phyloP scores from a whole-genome alignment of 2,797 vertebrate genomes.

The Channa striata region DNA sequence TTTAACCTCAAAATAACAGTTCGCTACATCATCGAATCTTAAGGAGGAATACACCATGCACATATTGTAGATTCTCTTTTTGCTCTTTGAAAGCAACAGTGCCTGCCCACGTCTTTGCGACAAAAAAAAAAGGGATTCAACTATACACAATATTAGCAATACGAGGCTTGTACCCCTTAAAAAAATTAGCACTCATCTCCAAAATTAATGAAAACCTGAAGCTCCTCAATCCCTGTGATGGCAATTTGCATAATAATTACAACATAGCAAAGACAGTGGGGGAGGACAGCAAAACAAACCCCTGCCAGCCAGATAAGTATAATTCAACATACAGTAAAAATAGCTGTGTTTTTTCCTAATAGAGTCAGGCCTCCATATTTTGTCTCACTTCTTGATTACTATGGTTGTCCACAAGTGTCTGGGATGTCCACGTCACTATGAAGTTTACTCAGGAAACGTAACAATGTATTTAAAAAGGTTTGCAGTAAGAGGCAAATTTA shows the following conservation, averaged over 20 bases:
- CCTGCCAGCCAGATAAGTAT: conserved; percentile 61
- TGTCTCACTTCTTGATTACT: conserved; percentile 29
- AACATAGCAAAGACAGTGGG: conserved; percentile 58
- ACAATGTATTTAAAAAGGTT: not conserved
- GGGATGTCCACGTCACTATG: not conserved
- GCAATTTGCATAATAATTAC: conserved; percentile 76
- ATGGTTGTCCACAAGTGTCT: conserved; percentile 25
- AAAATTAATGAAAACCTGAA: conserved; percentile 71
- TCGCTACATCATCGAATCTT: conserved; percentile 7
- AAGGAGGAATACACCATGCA: not conserved
- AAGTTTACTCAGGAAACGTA: conserved; percentile 5
- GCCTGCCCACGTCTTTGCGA: conserved; percentile 16
- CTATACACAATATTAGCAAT: conserved; percentile 24
- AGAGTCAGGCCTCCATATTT: conserved; percentile 31
- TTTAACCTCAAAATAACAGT: conserved; percentile 18
- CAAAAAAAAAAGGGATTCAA: conserved; percentile 26
- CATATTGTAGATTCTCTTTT: conserved; percentile 3
- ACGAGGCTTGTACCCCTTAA: conserved; percentile 28
- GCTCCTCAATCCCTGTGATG: conserved; percentile 54
- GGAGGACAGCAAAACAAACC: conserved; percentile 74
- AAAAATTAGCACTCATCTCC: conserved; percentile 63
- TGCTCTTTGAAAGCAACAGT: conserved; percentile 8
- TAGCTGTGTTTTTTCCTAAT: conserved; percentile 40
- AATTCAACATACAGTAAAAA: conserved; percentile 55
- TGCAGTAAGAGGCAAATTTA: not conserved